Evolutionary conservation across 2,888 invertebrate genomes (phyloP).

Genomic region (Chironomus tentans): DNA sequence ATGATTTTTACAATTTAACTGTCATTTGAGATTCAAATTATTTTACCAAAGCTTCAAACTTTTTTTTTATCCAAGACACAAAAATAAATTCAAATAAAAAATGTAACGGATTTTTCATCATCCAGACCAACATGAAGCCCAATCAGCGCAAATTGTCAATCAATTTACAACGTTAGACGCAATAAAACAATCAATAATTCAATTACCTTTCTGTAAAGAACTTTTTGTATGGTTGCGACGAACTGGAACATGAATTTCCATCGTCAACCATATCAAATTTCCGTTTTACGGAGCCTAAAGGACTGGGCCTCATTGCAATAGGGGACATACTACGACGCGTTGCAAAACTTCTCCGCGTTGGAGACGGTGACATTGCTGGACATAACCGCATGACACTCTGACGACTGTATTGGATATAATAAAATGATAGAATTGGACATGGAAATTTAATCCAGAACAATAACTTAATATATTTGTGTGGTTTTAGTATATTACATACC

Average conservation of each 20-base stretch:
- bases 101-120: too few relatives aligned
- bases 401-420: conserved; percentile 32
- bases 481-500: conserved; percentile 35
- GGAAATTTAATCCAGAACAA: conserved; percentile 31
- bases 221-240: conserved; percentile 37
- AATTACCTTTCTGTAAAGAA: conserved; percentile 39
- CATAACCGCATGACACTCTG: conserved; percentile 37
- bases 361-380: conserved; percentile 66
- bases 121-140: too few relatives aligned
- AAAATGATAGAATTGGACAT: not conserved
- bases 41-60: too few relatives aligned
- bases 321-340: conserved; percentile 81
- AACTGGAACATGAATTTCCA: conserved; percentile 36
- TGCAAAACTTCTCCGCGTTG: conserved; percentile 72
- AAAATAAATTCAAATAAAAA: too few relatives aligned
- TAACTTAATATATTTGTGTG: not conserved
- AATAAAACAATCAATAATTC: too few relatives aligned
- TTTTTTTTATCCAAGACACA: too few relatives aligned
- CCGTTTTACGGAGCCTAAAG: conserved; percentile 55
- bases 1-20: too few relatives aligned
- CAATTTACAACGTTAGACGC: too few relatives aligned
- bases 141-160: not conserved
- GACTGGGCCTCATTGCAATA: conserved; percentile 70
- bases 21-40: too few relatives aligned
- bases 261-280: conserved; percentile 41